These are phyloP conservation scores for Nasonia longicornis DNA, from an alignment of 1,140 invertebrate species.

Conservation along the genomic window DNA sequence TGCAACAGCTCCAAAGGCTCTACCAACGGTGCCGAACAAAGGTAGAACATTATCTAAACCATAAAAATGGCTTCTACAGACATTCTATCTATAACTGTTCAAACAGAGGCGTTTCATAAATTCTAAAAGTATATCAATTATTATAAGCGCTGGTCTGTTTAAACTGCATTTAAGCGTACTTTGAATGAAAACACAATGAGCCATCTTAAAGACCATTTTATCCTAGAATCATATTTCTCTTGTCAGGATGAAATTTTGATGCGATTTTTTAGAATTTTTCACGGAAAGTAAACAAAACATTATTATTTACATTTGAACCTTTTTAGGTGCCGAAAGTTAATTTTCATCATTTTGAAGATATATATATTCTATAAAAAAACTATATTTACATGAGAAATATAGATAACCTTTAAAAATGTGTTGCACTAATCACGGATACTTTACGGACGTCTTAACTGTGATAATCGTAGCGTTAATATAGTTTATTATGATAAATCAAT, in stretches of 20 bases:
- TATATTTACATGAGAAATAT: background rate
- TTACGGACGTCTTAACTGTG: conserved; percentile 13
- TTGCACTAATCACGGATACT: background rate
- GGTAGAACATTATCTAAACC: conserved; percentile 63
- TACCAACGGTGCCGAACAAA: conserved; percentile 50
- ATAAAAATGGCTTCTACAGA: conserved; percentile 3
- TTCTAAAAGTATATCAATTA: background rate
- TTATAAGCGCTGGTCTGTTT: conserved; percentile 20
- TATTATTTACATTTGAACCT: background rate
- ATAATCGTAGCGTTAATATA: conserved; percentile 10
- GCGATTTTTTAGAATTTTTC: background rate
- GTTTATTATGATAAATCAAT: background rate
- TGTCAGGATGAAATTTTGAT: background rate
- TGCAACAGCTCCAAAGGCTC: conserved; percentile 32
- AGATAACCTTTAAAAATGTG: background rate
- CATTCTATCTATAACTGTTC: background rate
- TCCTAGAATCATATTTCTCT: conserved; percentile 1
- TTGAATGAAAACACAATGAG: background rate
- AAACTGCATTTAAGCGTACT: background rate
- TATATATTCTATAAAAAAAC: background rate
- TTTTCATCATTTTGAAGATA: background rate
- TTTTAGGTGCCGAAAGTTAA: conserved; percentile 1
- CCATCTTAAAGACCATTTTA: background rate
- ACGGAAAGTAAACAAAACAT: background rate
- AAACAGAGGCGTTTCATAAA: conserved; percentile 17